Base-by-base conservation (phyloP, 2,888 invertebrate species). In the Ophion ellenae region DNA sequence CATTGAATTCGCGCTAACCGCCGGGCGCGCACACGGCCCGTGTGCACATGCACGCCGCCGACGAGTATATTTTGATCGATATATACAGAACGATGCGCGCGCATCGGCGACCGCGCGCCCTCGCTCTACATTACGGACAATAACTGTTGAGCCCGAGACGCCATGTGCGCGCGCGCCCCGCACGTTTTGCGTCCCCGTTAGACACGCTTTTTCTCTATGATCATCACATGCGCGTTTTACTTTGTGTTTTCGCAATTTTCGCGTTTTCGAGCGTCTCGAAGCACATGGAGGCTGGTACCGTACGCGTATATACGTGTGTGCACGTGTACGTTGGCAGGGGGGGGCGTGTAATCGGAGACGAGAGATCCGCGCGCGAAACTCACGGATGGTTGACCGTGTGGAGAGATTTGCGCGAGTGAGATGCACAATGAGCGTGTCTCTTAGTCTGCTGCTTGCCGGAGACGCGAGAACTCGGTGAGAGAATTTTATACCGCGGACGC, bases 61-160 rank as follows among this genome's bases (percentile, higher is more conserved):
- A 59, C 67, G 67, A 77, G 77, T 59, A 69, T 59, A 57, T 69
- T 67, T 45, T 53, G 53, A 59, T 70, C 47, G 11, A 63, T 70
- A 47, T 70, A 70, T 61, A 70, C 24, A 77, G 14, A 64, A 53
- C 24, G 74, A 24, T 10, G 45, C 59, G n/a, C 59, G 67, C 67
- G 11, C 32, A 32, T 63, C 45, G 14, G n/a, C 53, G 36, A 53
- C 40, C 53, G 73, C 40, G 64, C 36, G 67, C 40, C 40, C 36
- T 24, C 40, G 24, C 14, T 80, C 28, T 63, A 77, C 47, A 61
- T 78, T 17, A 61, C 70, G 45, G 74, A 63, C 47, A 81, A 86
- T 83, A 86, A 86, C 86, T 83, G 86, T 86, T 83, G 86, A 86
- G 86, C 83, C 67, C 69, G 69, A 64, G 63, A 11, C 53, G 53